Conservation (phyloP, 2,797 vertebrate genomes). For the Naso thynnoides region DNA sequence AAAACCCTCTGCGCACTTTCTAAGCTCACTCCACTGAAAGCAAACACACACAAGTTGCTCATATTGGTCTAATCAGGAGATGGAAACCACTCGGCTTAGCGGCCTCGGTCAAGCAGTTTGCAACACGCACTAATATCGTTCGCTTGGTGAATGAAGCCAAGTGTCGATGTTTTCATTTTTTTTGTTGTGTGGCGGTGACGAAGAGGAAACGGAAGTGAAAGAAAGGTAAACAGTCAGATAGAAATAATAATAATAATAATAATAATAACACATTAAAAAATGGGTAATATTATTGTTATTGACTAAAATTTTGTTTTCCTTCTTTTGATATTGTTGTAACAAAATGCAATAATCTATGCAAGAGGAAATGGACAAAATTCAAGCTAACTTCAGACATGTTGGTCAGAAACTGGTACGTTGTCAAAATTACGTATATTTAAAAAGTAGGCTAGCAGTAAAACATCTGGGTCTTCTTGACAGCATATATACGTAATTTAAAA, state of each 20-base stretch:
- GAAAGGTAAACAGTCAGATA: too few relatives aligned
- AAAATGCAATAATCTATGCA: rapidly evolving
- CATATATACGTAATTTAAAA: too few relatives aligned
- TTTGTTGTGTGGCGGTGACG: conserved; percentile 37
- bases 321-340: not conserved
- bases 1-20: conserved; percentile 57
- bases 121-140: not conserved
- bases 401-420: not conserved
- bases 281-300: too few relatives aligned
- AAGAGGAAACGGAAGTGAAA: conserved; percentile 66
- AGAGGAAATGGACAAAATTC: not conserved
- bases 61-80: conserved; percentile 29
- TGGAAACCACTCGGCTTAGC: rapidly evolving
- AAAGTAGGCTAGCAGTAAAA: too few relatives aligned
- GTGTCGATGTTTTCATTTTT: conserved; percentile 14
- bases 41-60: conserved; percentile 35
- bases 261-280: too few relatives aligned
- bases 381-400: not conserved
- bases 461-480: too few relatives aligned
- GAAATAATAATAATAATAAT: not conserved
- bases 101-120: not conserved
- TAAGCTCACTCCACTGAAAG: conserved; percentile 21
- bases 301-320: not conserved
- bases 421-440: not conserved
- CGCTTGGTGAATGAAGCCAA: not conserved